Evolutionary conservation across 1,140 invertebrate species (phyloP), one percentile per base, ranked within the genome.

Genomic region (Caligus rogercresseyi): DNA sequence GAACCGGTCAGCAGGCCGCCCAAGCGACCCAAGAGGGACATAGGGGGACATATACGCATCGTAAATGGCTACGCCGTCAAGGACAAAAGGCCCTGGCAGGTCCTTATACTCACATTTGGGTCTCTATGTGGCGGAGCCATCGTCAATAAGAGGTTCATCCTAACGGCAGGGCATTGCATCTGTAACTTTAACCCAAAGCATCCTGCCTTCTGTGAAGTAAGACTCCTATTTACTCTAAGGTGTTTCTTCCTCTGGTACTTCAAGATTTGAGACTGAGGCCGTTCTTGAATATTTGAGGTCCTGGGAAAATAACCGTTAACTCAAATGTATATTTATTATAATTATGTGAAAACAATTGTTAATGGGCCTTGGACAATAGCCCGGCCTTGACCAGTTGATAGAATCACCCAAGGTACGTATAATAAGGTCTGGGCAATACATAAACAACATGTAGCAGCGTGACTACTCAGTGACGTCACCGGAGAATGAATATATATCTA

Each of bases 101-200:
- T 21, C 2, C 25, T 60, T 60, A 43, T 60, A 19, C 23, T 25
- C 18, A 60, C 25, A 2, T 26, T 26, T 18, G 26, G 24, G 24
- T 21, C 57, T 3, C 16, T 60, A 14, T 60, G 57, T 19, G 57
- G 57, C 1, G 57, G 57, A 14, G 21, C 57, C 16, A 11, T 60
- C 2, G n/a, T 60, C 15, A 60, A 43, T 31, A 24, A 21, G 14
- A 20, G 57, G 1, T 60, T 51, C 21, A 20, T 60, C 24, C 20
- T 60, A 3, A 60, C 57, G 2, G 57, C 57, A 1, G 57, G 24
- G 18, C 57, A 60, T 43, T 60, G 57, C 20, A 21, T 60, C 14
- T 60, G 57, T 25, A 43, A 60, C 43, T 15, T 19, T 16, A 43
- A 25, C 15, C 18, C 57, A 3, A 43, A 43, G n/a, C 31, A 43